Base-by-base conservation (phyloP, 1,140 invertebrate species). In the Aphelenchoides fujianensis region DNA sequence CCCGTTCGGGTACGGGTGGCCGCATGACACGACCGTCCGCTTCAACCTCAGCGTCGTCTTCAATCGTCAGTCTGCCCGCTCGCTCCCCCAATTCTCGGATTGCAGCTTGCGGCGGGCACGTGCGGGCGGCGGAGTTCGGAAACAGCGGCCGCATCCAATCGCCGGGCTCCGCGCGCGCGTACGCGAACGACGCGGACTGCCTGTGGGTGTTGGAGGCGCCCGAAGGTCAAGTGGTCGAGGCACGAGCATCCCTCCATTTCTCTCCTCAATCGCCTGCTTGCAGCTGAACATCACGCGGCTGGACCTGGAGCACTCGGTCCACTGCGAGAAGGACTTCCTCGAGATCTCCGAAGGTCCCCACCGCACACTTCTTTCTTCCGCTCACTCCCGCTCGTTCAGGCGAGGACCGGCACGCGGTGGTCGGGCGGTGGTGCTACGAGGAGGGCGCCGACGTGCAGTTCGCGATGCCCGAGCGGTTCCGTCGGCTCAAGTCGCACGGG, bases 281-380 rank as follows among this genome's bases (percentile, higher is more conserved):
- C 72, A 86, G 86, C 35, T 86, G 5, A 73, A 79, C 31, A 53
- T 82, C 48, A 74, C 52, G 9, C 35, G 69, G 35, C 72, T 83
- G 79, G 77, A 80, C 55, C 59, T 83, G 5, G 81, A 83, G 57
- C 64, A 73, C 35, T 54, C 71, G 19, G 52, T 75, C 34, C 66
- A 82, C 35, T 83, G 81, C 70, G 53, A 73, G 27, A 54, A 74
- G 28, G 81, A 83, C 54, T 23, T 41, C 23, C 59, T 83, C 28
- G 63, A 78, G 32, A 54, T 83, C 57, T 64, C 69, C 23, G 77
- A 82, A 61, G 82, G 80, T 84, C 31, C 27, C 59, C 28, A n/a
- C n/a, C 34, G 36, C n/a, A 19, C 54, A 34, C 27, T 55, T 7
- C 67, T 53, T 19, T 7, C n/a, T 30, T n/a, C 53, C n/a, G n/a